Evolutionary conservation across 2,113 vertebrate genomes (phyloP).

Genomic region (Hemicordylus capensis): DNA sequence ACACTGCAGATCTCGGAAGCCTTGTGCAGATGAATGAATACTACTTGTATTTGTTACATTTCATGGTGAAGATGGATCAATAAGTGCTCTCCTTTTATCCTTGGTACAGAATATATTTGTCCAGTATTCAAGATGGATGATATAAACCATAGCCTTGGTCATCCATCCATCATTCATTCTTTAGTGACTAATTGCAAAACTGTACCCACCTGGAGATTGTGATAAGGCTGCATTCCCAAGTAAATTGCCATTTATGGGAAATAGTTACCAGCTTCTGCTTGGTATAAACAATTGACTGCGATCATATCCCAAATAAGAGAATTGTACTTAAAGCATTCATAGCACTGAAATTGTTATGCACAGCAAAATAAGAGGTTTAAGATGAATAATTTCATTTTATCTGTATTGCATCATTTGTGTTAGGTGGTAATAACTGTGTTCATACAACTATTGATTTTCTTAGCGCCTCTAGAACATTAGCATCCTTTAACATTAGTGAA

Average conservation of each 20-base stretch:
- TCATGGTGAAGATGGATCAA: background rate
- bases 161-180: background rate
- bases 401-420: background rate
- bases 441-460: background rate
- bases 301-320: background rate
- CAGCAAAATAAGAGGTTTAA: background rate
- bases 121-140: background rate
- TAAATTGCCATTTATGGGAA: background rate
- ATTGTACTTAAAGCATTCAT: background rate
- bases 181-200: background rate
- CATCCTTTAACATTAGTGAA: background rate
- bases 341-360: background rate
- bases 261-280: background rate
- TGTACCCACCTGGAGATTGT: background rate
- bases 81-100: background rate
- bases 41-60: background rate
- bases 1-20: slow-evolving; percentile 1
- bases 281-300: background rate
- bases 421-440: background rate
- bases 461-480: background rate
- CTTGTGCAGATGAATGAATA: slow-evolving; percentile 18
- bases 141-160: background rate
- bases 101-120: background rate
- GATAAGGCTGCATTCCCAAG: background rate
- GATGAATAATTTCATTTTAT: background rate